These are phyloP conservation scores for Actenoides hombroni DNA, from an alignment of 2,113 vertebrate genomes.

Conservation along the genomic window DNA sequence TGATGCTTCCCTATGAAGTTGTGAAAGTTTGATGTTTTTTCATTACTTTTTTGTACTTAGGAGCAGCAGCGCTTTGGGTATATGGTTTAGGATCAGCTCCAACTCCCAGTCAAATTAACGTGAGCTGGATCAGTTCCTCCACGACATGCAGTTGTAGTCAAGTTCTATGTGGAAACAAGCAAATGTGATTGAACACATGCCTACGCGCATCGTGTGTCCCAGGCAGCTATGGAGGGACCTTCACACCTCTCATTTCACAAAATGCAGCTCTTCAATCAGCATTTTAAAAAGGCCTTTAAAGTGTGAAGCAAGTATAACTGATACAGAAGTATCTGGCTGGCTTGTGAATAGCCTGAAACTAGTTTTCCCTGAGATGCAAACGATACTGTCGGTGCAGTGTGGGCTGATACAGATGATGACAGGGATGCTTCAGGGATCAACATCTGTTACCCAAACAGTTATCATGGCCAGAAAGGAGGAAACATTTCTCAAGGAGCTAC, in stretches of 20 bases:
- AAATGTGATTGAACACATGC: neutral
- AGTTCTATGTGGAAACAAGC: neutral
- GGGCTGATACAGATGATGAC: neutral
- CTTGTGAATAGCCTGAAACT: neutral
- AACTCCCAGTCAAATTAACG: neutral
- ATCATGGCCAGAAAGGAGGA: neutral
- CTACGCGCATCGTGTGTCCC: neutral
- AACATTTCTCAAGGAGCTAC: neutral
- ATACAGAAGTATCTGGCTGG: neutral
- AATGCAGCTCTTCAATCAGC: neutral
- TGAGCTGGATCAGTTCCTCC: slow-evolving; percentile 24
- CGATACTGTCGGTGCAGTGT: neutral
- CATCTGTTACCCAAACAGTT: neutral
- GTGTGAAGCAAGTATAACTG: neutral
- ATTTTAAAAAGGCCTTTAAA: neutral
- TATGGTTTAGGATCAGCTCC: slow-evolving; percentile 21
- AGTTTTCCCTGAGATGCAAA: neutral
- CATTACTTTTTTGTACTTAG: neutral
- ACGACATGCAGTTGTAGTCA: neutral
- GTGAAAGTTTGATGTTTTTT: neutral
- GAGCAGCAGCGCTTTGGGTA: neutral
- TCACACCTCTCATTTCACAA: slow-evolving; percentile 11
- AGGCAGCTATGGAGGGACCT: neutral
- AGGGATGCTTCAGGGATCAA: neutral
- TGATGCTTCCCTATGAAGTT: neutral